Percentiles rank a stretch among this genome's conserved stretches.
These are phyloP conservation scores for Mormyrus hasselquistii DNA, from an alignment of 2,797 vertebrate species.

Conservation along the genomic window DNA sequence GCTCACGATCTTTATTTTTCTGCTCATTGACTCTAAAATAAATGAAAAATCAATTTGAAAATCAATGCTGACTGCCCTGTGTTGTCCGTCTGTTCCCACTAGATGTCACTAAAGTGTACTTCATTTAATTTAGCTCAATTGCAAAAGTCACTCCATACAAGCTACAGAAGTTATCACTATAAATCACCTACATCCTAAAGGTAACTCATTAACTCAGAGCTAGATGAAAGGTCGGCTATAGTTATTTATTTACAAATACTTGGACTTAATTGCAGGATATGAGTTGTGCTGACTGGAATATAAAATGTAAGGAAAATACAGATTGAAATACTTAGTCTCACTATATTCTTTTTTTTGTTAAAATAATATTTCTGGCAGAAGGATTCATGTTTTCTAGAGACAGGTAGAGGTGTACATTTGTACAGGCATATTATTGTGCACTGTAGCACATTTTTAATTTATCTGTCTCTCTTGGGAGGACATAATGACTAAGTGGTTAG, in stretches of 20 bases:
- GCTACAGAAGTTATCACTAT: not conserved
- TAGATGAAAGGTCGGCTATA: not conserved
- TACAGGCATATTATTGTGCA: not conserved
- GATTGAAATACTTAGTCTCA: not conserved
- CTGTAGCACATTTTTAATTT: not conserved
- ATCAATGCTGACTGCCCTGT: not conserved
- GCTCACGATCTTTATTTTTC: not conserved
- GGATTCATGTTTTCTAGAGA: not conserved
- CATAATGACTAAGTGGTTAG: not conserved
- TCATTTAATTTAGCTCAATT: not conserved
- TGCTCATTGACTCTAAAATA: not conserved
- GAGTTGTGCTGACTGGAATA: not conserved
- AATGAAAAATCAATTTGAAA: no score
- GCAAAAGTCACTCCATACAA: not conserved
- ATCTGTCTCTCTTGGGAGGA: not conserved
- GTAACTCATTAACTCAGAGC: not conserved
- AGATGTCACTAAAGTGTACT: slow-evolving; percentile 37
- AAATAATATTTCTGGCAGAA: not conserved
- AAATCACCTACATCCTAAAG: not conserved
- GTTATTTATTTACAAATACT: not conserved
- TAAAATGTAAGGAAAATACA: not conserved
- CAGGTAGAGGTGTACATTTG: not conserved
- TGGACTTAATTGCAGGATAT: not conserved
- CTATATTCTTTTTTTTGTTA: not conserved
- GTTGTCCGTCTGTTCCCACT: slow-evolving; percentile 24